Percentiles rank a stretch among this genome's conserved stretches.
Conservation (phyloP, 2,113 vertebrate species). For the Peromyscus maniculatus region DNA sequence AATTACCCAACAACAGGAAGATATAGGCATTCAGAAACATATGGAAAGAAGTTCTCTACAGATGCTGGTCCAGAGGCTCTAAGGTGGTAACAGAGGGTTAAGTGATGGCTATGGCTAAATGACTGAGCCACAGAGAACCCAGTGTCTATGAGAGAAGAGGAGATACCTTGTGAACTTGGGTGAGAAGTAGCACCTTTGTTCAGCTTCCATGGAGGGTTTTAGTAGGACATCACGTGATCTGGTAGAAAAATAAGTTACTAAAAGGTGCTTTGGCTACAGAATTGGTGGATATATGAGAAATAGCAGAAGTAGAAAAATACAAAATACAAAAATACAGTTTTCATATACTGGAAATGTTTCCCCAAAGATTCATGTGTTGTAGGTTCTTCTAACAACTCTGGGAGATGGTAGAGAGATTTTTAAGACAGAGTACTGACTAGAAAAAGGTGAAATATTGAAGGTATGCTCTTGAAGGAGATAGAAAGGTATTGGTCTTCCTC, state of each 20-base stretch:
- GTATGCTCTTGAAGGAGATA: not conserved
- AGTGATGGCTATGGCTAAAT: not conserved
- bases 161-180: not conserved
- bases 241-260: not conserved
- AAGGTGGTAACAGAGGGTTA: fast-evolving
- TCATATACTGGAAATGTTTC: not conserved
- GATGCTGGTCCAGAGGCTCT: fast-evolving
- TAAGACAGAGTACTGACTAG: not conserved
- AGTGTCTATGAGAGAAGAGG: not conserved
- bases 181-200: not conserved
- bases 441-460: not conserved
- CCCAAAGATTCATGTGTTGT: too few species aligned
- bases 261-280: not conserved
- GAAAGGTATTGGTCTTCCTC: not conserved
- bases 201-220: not conserved
- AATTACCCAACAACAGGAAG: not conserved
- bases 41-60: not conserved
- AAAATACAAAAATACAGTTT: not conserved
- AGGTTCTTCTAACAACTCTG: not conserved
- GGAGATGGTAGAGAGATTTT: not conserved
- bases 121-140: not conserved
- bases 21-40: not conserved
- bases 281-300: not conserved
- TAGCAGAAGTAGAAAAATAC: not conserved
- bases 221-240: not conserved